Evolutionary conservation across 30 jellyfish, hydroid and myxozoan species (phyloP).

Genomic region (Chrysaora quinquecirrha): DNA sequence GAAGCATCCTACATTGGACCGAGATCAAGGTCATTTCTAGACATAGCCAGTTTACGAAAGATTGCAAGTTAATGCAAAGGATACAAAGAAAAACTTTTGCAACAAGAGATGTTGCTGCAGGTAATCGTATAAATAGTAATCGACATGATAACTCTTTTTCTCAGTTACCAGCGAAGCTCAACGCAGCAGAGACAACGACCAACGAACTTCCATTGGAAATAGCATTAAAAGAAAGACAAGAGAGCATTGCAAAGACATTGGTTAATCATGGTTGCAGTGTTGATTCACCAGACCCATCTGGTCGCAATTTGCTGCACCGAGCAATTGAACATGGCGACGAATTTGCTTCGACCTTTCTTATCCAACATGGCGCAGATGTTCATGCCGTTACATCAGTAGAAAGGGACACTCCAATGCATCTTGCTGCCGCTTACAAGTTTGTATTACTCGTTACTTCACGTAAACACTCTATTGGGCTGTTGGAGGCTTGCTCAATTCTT

Average conservation of each 20-base stretch:
- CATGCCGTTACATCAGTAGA: constrained; percentile 66
- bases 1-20: too few relatives aligned
- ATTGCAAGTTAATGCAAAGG: too few relatives aligned
- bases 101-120: too few relatives aligned
- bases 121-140: too few relatives aligned
- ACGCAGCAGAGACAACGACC: constrained; percentile 78
- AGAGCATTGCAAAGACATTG: constrained; percentile 89
- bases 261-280: constrained; percentile 87
- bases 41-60: too few relatives aligned
- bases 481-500: too few relatives aligned
- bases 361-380: constrained; percentile 88
- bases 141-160: constrained; percentile 4
- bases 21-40: too few relatives aligned
- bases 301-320: constrained; percentile 74
- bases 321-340: constrained; percentile 87
- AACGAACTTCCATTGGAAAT: constrained; percentile 78
- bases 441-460: not conserved
- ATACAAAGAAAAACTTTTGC: too few relatives aligned
- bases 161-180: constrained; percentile 86
- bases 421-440: constrained; percentile 89
- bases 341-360: constrained; percentile 82
- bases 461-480: too few relatives aligned
- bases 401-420: constrained; percentile 73
- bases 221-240: constrained; percentile 85
- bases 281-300: constrained; percentile 77